These are phyloP conservation scores for Drosophila ananassae DNA, from an alignment of 1,140 invertebrate genomes.

Conservation along the genomic window DNA sequence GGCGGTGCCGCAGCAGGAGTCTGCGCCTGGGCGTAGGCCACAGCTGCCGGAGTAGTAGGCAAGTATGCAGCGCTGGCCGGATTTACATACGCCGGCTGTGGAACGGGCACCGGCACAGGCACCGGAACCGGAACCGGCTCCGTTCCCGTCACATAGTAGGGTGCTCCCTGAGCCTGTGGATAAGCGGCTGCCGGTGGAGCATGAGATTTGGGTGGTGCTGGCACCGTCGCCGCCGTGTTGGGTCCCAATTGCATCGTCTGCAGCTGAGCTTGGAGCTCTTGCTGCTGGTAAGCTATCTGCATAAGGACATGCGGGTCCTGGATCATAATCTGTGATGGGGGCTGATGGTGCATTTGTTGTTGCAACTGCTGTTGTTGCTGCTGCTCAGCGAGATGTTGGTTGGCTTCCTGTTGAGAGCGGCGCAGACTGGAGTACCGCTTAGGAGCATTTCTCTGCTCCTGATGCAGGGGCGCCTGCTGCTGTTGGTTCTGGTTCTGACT, in stretches of 20 bases:
- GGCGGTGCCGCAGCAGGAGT: constrained; percentile 45
- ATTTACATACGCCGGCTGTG: constrained; percentile 63
- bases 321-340: constrained; percentile 70
- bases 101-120: constrained; percentile 41
- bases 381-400: constrained; percentile 59
- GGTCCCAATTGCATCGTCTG: constrained; percentile 69
- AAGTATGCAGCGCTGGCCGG: constrained; percentile 62
- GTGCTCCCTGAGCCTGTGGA: constrained; percentile 75
- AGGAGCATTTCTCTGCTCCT: constrained; percentile 84
- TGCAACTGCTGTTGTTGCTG: constrained; percentile 68
- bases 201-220: constrained; percentile 54
- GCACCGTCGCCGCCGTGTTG: constrained; percentile 26
- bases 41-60: constrained; percentile 65
- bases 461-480: constrained; percentile 78
- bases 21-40: constrained; percentile 65
- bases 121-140: constrained; percentile 51
- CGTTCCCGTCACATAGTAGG: constrained; percentile 78
- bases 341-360: constrained; percentile 59
- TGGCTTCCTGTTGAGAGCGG: constrained; percentile 84
- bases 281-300: constrained; percentile 80
- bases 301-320: constrained; percentile 79
- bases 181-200: constrained; percentile 54
- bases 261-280: constrained; percentile 76
- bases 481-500: constrained; percentile 70
- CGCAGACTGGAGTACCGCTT: constrained; percentile 91